These are phyloP conservation scores for Brachionichthys hirsutus DNA, from an alignment of 2,113 vertebrate species.

Conservation along the genomic window DNA sequence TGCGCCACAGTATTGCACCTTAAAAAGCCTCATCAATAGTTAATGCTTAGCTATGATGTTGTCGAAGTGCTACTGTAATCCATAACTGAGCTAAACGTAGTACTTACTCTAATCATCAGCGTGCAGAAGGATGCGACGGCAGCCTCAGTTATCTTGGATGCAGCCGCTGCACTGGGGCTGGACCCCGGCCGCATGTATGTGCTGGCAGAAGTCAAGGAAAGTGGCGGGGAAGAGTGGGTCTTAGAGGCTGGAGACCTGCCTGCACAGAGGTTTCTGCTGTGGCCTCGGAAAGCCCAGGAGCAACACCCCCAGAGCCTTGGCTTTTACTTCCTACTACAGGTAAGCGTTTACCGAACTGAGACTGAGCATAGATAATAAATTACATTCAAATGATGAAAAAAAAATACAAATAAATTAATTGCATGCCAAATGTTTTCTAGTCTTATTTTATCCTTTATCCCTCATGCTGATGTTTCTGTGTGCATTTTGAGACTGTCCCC, in stretches of 20 bases:
- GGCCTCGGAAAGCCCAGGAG: constrained; percentile 93
- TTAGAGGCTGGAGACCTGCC: constrained; percentile 90
- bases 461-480: too few species aligned
- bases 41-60: not conserved
- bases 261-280: constrained; percentile 90
- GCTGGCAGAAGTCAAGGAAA: constrained; percentile 94
- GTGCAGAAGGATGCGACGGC: constrained; percentile 90
- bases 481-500: too few species aligned
- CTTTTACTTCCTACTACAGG: constrained; percentile 93
- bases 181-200: constrained; percentile 85
- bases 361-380: too few species aligned
- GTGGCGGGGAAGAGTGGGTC: constrained; percentile 95
- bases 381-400: too few species aligned
- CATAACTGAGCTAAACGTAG: not conserved
- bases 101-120: constrained; percentile 52
- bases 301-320: constrained; percentile 86
- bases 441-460: too few species aligned
- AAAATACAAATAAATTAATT: too few species aligned
- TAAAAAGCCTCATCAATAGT: not conserved
- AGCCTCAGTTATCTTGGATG: constrained; percentile 86
- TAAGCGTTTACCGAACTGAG: constrained; percentile 9
- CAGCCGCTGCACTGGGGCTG: constrained; percentile 78
- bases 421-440: too few species aligned
- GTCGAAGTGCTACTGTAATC: not conserved
- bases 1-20: not conserved